Evolutionary conservation across 2,888 invertebrate species (phyloP).

Genomic region (Taenaris catops): DNA sequence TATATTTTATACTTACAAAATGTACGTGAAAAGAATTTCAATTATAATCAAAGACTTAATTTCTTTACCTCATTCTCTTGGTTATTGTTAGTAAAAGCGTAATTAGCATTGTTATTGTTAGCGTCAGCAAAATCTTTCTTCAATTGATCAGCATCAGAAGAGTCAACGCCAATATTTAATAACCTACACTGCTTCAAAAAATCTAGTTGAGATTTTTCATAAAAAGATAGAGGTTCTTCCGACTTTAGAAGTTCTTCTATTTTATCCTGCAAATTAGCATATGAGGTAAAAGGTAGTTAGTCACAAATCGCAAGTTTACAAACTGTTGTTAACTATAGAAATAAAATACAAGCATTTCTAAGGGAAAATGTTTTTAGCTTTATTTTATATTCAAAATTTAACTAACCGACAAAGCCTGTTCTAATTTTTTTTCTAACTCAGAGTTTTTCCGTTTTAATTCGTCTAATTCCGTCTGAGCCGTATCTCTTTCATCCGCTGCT

Average conservation of each 20-base stretch:
- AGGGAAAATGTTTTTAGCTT: too few species aligned
- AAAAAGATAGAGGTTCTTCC: constrained; percentile 68
- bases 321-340: too few species aligned
- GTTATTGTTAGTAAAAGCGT: constrained; percentile 19
- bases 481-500: constrained; percentile 88
- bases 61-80: constrained; percentile 18
- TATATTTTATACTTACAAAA: too few species aligned
- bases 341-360: too few species aligned
- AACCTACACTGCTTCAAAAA: constrained; percentile 72
- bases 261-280: constrained; percentile 55
- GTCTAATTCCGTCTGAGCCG: constrained; percentile 86
- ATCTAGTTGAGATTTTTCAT: constrained; percentile 66
- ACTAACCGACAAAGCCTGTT: constrained; percentile 82
- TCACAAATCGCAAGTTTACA: too few species aligned
- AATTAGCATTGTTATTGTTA: constrained; percentile 43
- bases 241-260: constrained; percentile 45
- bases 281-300: constrained; percentile 30
- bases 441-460: constrained; percentile 89
- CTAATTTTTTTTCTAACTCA: constrained; percentile 87
- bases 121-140: constrained; percentile 38
- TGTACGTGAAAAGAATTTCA: too few species aligned
- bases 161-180: constrained; percentile 58
- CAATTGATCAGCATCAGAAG: constrained; percentile 48
- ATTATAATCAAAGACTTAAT: too few species aligned
- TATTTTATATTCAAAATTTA: too few species aligned